Evolutionary conservation across 2,113 vertebrate genomes (phyloP).

Genomic region (Rhea pennata): DNA sequence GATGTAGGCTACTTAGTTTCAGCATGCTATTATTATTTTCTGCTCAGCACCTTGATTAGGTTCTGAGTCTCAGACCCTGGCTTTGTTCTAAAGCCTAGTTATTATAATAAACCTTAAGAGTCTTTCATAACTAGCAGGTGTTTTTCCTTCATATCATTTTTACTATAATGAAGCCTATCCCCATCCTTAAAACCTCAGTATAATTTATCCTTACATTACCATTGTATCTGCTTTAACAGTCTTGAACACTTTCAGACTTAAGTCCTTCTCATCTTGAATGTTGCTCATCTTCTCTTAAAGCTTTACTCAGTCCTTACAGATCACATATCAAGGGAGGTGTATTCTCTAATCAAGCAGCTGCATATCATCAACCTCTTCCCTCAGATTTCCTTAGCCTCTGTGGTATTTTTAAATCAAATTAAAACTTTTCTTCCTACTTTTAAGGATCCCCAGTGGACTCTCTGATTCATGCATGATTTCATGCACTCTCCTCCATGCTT

Average conservation of each 20-base stretch:
- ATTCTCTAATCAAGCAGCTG: not conserved
- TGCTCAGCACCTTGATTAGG: not conserved
- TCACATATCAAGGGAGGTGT: fast-evolving
- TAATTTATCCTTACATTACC: not conserved
- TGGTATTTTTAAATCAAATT: not conserved
- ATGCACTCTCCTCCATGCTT: not conserved
- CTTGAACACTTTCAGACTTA: not conserved
- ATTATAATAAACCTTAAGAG: not conserved
- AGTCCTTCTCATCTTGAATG: not conserved
- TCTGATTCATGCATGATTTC: not conserved
- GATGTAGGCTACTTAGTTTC: not conserved
- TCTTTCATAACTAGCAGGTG: not conserved
- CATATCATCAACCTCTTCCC: not conserved
- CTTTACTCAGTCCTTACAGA: not conserved
- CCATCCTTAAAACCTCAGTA: not conserved
- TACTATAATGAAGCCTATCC: not conserved
- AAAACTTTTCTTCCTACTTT: slow-evolving; percentile 15
- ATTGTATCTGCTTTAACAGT: not conserved
- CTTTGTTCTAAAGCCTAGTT: not conserved
- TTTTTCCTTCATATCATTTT: not conserved
- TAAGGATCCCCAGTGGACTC: not conserved
- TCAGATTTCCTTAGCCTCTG: not conserved
- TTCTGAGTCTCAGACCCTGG: not conserved
- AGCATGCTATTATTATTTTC: not conserved
- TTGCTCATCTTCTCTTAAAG: not conserved